These are phyloP conservation scores for Chydorus sphaericus DNA, from an alignment of 2,888 invertebrate species.

Conservation along the genomic window DNA sequence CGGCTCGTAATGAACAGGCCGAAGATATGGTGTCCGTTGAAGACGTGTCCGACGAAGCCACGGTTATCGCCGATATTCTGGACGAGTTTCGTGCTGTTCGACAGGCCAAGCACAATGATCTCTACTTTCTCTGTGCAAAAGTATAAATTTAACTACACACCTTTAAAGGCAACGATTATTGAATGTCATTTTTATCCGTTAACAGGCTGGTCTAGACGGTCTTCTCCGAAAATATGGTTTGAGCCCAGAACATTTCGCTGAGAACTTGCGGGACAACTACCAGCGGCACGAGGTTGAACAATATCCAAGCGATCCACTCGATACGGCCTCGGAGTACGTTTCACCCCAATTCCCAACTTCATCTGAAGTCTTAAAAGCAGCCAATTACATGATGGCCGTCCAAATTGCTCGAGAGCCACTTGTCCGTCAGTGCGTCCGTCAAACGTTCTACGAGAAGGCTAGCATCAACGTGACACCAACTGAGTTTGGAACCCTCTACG, in stretches of 20 bases:
- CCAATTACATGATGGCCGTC: constrained; percentile 84
- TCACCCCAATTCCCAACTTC: constrained; percentile 45
- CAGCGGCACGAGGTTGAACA: constrained; percentile 91
- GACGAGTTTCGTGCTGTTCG: constrained; percentile 50
- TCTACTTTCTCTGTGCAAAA: constrained; percentile 59
- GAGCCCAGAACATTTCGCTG: constrained; percentile 85
- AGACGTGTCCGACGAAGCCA: constrained; percentile 38
- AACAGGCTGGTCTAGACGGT: constrained; percentile 42
- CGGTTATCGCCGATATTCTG: constrained; percentile 24
- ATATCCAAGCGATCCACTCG: constrained; percentile 64
- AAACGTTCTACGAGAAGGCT: constrained; percentile 75
- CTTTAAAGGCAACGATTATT: too few species aligned
- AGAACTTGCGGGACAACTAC: constrained; percentile 90
- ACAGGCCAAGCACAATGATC: constrained; percentile 64
- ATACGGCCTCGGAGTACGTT: constrained; percentile 61
- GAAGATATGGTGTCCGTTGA: constrained; percentile 35
- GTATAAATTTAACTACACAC: too few species aligned
- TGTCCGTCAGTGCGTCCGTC: constrained; percentile 67
- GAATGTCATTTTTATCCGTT: too few species aligned
- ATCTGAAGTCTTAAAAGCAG: constrained; percentile 76
- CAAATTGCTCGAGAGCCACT: constrained; percentile 85
- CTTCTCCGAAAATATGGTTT: constrained; percentile 84
- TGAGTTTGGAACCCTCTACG: constrained; percentile 69
- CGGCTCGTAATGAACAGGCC: constrained; percentile 38
- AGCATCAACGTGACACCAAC: constrained; percentile 69